phyloP scores from a whole-genome alignment of 2,888 invertebrate genomes.

The Mycalesis mineus region DNA sequence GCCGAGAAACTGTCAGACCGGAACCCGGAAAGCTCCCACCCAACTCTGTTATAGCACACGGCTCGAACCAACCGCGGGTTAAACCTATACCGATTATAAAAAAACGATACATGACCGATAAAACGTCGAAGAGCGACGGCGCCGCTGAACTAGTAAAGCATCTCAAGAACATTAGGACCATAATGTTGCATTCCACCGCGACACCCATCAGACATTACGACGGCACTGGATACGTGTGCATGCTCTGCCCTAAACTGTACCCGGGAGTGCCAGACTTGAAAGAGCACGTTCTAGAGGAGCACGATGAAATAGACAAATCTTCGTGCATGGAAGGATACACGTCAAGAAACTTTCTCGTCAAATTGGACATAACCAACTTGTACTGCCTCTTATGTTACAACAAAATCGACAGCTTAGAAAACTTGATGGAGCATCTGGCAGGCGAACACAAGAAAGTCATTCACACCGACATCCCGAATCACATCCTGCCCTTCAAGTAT shows the following conservation, averaged over 20 bases:
- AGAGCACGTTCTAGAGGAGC: conserved; percentile 4
- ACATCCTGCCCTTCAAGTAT: conserved; percentile 1
- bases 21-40: neutral
- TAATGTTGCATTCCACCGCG: conserved; percentile 4
- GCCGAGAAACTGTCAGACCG: neutral
- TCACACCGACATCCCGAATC: conserved; percentile 4
- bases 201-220: conserved; percentile 9
- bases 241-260: conserved; percentile 5
- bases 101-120: conserved; percentile 8
- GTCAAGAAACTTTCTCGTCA: conserved; percentile 3
- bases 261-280: conserved; percentile 1
- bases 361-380: conserved; percentile 3
- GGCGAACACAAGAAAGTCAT: conserved; percentile 1
- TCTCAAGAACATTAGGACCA: conserved; percentile 11
- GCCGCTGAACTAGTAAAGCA: conserved; percentile 5
- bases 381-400: conserved; percentile 5
- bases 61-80: neutral
- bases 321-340: conserved; percentile 9
- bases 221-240: conserved; percentile 5
- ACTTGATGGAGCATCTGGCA: conserved; percentile 1
- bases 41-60: neutral
- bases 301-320: conserved; percentile 8
- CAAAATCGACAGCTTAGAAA: conserved; percentile 1
- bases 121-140: conserved; percentile 8
- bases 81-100: conserved; percentile 6